Evolutionary conservation across 1,140 invertebrate species (phyloP).

Genomic region (Listronotus bonariensis): DNA sequence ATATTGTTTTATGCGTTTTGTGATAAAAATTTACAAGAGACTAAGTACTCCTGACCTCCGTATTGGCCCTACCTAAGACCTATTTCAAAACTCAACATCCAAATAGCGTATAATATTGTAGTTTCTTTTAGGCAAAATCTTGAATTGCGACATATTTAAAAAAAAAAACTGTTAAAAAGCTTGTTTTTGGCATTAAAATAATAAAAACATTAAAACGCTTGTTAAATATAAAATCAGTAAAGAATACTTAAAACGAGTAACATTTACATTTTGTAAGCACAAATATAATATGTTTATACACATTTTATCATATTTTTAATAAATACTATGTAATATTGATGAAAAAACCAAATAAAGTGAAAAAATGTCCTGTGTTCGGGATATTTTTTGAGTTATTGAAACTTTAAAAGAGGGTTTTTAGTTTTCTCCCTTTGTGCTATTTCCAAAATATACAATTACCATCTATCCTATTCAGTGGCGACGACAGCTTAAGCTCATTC

Average conservation of each 20-base stretch:
- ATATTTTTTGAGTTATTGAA: conserved; percentile 18
- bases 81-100: too few relatives aligned
- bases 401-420: conserved; percentile 1
- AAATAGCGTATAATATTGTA: neutral
- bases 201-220: conserved; percentile 38
- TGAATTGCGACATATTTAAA: neutral
- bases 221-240: conserved; percentile 29
- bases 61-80: too few relatives aligned
- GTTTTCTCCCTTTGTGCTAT: too few relatives aligned
- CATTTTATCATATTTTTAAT: conserved; percentile 55
- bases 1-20: too few relatives aligned
- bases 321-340: conserved; percentile 46
- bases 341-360: conserved; percentile 31
- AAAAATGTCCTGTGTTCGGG: conserved; percentile 15
- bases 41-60: too few relatives aligned
- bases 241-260: conserved; percentile 29
- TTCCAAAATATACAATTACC: too few relatives aligned
- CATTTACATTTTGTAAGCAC: conserved; percentile 54
- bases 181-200: conserved; percentile 44
- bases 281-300: conserved; percentile 54
- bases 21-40: too few relatives aligned
- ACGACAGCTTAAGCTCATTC: too few relatives aligned
- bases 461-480: too few relatives aligned
- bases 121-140: conserved; percentile 8
- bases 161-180: too few relatives aligned